phyloP scores from a whole-genome alignment of 2,888 invertebrate genomes.

The Apamea anceps region DNA sequence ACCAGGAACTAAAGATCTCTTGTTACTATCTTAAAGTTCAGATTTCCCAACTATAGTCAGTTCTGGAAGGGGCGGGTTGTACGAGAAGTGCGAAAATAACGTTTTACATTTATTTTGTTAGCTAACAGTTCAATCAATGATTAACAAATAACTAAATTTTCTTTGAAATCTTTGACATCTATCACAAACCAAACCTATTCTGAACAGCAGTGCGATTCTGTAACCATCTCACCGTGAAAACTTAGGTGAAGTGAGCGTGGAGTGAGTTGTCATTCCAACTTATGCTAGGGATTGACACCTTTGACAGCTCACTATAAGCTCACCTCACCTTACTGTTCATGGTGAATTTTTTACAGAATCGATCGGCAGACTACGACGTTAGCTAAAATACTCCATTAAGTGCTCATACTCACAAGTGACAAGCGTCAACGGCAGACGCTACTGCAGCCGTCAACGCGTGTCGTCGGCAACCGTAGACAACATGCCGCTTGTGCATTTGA shows the following conservation, averaged over 20 bases:
- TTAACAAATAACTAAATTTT: no score
- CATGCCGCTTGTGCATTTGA: no score
- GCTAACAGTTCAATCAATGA: neutral
- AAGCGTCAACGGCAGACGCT: neutral
- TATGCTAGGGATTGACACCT: no score
- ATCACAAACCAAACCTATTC: neutral
- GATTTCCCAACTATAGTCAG: neutral
- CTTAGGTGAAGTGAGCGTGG: no score
- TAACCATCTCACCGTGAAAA: no score
- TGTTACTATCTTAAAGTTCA: conserved; percentile 2
- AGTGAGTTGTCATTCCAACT: no score
- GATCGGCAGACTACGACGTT: neutral
- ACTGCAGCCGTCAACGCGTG: neutral
- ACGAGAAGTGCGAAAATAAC: neutral
- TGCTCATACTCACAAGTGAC: neutral
- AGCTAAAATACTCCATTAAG: neutral
- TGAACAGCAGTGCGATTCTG: no score
- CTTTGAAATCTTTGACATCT: neutral
- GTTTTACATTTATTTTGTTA: neutral
- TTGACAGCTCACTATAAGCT: no score
- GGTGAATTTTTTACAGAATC: no score
- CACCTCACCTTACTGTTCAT: no score
- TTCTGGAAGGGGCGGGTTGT: neutral
- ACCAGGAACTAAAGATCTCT: conserved; percentile 10
- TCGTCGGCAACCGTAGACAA: neutral